Evolutionary conservation across 2,888 invertebrate genomes (phyloP).

Genomic region (Amiota mariae): DNA sequence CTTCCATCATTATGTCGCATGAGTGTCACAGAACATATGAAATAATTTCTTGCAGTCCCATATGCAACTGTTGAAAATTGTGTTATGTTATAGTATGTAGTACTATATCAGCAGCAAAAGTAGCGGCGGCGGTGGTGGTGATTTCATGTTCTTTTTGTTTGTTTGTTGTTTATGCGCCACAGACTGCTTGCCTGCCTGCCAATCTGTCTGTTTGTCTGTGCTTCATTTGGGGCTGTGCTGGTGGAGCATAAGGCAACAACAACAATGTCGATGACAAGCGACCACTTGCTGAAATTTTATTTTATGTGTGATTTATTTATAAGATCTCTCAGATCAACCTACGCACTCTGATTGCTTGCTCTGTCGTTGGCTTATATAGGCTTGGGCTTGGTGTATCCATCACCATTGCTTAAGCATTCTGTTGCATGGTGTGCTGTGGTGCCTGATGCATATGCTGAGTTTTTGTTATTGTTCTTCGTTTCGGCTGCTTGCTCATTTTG

Average conservation of each 20-base stretch:
- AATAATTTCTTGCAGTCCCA: neutral
- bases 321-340: slow-evolving; percentile 42
- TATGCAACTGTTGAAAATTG: slow-evolving; percentile 19
- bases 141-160: no score
- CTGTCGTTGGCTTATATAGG: neutral
- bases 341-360: slow-evolving; percentile 13
- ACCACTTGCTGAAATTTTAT: slow-evolving; percentile 69
- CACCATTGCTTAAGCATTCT: neutral
- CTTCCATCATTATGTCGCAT: slow-evolving; percentile 29
- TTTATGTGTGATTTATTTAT: slow-evolving; percentile 68
- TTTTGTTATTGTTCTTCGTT: slow-evolving; percentile 11
- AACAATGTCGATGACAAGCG: slow-evolving; percentile 36
- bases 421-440: slow-evolving; percentile 17
- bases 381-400: no score
- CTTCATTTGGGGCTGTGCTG: neutral
- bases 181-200: neutral
- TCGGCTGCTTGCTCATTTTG: slow-evolving; percentile 53
- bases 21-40: slow-evolving; percentile 25
- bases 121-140: no score
- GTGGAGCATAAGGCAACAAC: neutral
- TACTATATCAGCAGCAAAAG: slow-evolving; percentile 1
- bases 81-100: slow-evolving; percentile 4
- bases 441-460: no score
- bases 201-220: neutral
- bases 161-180: neutral